Percentiles rank a stretch among this genome's conserved stretches.
Evolutionary conservation across 2,888 invertebrate species (phyloP).

Genomic region (Labia minor): DNA sequence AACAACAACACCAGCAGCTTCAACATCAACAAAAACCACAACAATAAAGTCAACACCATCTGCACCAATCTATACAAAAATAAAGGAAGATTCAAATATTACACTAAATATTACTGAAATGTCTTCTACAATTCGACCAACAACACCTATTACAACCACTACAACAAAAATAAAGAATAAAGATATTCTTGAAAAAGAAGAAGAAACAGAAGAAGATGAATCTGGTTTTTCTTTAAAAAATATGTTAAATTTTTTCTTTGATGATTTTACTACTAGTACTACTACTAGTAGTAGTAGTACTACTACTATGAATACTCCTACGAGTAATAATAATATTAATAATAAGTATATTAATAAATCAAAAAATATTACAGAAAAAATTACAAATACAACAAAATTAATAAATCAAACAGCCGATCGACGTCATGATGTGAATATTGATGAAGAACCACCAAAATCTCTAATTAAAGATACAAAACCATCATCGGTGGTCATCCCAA

Average conservation of each 20-base stretch:
- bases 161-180: slow-evolving; percentile 16
- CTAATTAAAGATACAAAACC: slow-evolving; percentile 21
- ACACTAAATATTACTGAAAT: not conserved
- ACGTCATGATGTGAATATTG: not conserved
- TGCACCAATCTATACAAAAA: not conserved
- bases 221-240: not conserved
- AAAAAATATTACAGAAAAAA: not conserved
- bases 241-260: not conserved
- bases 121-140: slow-evolving; percentile 14
- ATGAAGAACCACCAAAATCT: not conserved
- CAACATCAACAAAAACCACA: slow-evolving; percentile 8
- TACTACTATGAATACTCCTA: too few relatives aligned
- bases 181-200: not conserved
- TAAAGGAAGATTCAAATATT: not conserved
- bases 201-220: not conserved
- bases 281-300: too few relatives aligned
- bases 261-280: too few relatives aligned
- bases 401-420: slow-evolving; percentile 1
- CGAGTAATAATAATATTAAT: not conserved
- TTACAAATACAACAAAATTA: too few relatives aligned
- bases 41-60: slow-evolving; percentile 3
- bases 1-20: slow-evolving; percentile 4
- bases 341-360: too few relatives aligned
- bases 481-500: slow-evolving; percentile 32
- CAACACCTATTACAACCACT: slow-evolving; percentile 15